Conservation (phyloP, 2,113 vertebrate genomes). For the Macrotus californicus region DNA sequence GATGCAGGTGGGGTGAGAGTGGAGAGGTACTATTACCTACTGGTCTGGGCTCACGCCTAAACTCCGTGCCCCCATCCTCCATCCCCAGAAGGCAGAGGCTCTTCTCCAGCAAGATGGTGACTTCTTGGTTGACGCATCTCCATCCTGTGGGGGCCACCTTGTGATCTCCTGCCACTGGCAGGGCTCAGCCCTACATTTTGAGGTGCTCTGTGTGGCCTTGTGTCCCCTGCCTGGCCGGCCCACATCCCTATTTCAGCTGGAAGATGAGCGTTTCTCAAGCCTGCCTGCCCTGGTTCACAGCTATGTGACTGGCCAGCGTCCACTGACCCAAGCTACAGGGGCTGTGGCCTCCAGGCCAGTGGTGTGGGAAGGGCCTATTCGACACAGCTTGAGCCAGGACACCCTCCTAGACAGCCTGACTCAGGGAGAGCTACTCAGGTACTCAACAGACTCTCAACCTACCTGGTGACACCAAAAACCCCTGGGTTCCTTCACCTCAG, state of each 20-base stretch:
- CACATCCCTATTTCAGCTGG: slow-evolving; percentile 87
- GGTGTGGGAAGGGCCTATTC: slow-evolving; percentile 78
- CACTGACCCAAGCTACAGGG: slow-evolving; percentile 84
- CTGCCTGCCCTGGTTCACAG: slow-evolving; percentile 85
- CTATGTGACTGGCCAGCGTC: slow-evolving; percentile 79
- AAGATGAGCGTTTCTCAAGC: slow-evolving; percentile 89
- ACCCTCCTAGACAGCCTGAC: slow-evolving; percentile 20
- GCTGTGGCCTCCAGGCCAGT: slow-evolving; percentile 85
- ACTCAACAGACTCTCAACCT: background rate
- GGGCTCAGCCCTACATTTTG: slow-evolving; percentile 85
- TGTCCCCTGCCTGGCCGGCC: slow-evolving; percentile 86
- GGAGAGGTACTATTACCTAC: background rate
- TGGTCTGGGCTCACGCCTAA: background rate
- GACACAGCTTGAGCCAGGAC: slow-evolving; percentile 50
- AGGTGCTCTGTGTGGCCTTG: slow-evolving; percentile 87
- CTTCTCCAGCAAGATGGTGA: slow-evolving; percentile 85
- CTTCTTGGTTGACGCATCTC: slow-evolving; percentile 85
- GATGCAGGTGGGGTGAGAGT: accelerated
- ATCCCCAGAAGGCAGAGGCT: slow-evolving; percentile 82
- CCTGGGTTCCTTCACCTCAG: background rate
- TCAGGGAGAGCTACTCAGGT: slow-evolving; percentile 74
- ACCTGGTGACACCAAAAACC: accelerated
- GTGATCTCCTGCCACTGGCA: slow-evolving; percentile 87
- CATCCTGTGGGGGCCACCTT: slow-evolving; percentile 73
- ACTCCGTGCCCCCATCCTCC: background rate